Conservation (phyloP, 2,113 vertebrate species). For the Monarcha castaneiventris region DNA sequence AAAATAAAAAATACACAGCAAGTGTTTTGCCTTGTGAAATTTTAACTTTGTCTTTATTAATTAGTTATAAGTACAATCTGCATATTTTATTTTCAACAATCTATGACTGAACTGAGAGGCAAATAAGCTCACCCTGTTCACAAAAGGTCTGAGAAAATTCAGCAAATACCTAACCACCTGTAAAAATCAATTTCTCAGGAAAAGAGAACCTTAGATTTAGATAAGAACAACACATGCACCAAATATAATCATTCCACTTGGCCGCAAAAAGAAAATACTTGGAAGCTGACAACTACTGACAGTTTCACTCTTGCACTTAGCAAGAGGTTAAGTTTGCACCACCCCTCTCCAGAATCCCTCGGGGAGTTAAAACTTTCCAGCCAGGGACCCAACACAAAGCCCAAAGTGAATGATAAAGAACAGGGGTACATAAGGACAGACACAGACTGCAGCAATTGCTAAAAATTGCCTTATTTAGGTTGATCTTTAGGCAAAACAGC, state of each 20-base stretch:
- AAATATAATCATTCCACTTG: neutral
- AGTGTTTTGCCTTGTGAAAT: neutral
- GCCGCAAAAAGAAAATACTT: neutral
- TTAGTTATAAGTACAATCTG: neutral
- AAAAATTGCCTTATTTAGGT: neutral
- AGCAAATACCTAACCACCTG: neutral
- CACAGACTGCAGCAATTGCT: neutral
- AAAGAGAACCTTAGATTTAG: neutral
- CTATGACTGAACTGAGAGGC: neutral
- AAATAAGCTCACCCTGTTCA: neutral
- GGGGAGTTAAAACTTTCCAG: neutral
- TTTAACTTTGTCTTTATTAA: neutral
- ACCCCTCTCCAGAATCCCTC: neutral
- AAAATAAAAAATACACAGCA: neutral
- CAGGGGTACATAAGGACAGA: neutral
- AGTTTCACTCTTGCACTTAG: neutral
- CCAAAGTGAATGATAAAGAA: neutral
- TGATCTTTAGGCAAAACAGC: neutral
- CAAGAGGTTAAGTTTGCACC: neutral
- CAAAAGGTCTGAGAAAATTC: neutral
- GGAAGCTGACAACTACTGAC: neutral
- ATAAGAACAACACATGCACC: neutral
- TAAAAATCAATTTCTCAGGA: neutral
- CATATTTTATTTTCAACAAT: neutral
- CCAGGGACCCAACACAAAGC: neutral